Conservation (phyloP, 1,140 invertebrate genomes). For the Pissodes strobi region DNA sequence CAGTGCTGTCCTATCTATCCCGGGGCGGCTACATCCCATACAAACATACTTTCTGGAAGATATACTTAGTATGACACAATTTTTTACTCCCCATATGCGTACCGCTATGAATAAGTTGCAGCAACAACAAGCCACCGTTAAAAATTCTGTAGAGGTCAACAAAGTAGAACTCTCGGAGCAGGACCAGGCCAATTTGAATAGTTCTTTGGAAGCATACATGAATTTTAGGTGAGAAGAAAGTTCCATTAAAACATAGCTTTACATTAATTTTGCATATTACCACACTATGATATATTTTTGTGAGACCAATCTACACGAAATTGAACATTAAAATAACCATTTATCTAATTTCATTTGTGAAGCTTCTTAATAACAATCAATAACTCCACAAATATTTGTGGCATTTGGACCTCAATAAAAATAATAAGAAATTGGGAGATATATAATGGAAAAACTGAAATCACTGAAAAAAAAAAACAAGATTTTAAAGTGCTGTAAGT, state of each 20-base stretch:
- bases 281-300: neutral
- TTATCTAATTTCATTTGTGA: no score
- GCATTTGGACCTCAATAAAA: no score
- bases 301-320: no score
- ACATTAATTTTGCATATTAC: neutral
- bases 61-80: slow-evolving; percentile 72
- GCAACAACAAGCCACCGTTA: neutral
- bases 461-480: no score
- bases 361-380: no score
- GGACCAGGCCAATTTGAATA: slow-evolving; percentile 23
- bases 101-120: slow-evolving; percentile 61
- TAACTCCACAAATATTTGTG: no score
- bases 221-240: slow-evolving; percentile 25
- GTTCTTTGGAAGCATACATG: slow-evolving; percentile 27
- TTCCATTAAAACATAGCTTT: neutral
- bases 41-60: slow-evolving; percentile 83
- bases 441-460: no score
- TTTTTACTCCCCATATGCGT: slow-evolving; percentile 53
- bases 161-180: neutral
- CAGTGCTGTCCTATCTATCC: slow-evolving; percentile 77
- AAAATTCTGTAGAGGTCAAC: neutral
- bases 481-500: no score
- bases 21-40: slow-evolving; percentile 79
- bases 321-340: no score
- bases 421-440: no score